A percentile compares a stretch with the other conserved stretches of the same genome.
Conservation (phyloP, 2,797 vertebrate species). For the Amazona finschi region DNA sequence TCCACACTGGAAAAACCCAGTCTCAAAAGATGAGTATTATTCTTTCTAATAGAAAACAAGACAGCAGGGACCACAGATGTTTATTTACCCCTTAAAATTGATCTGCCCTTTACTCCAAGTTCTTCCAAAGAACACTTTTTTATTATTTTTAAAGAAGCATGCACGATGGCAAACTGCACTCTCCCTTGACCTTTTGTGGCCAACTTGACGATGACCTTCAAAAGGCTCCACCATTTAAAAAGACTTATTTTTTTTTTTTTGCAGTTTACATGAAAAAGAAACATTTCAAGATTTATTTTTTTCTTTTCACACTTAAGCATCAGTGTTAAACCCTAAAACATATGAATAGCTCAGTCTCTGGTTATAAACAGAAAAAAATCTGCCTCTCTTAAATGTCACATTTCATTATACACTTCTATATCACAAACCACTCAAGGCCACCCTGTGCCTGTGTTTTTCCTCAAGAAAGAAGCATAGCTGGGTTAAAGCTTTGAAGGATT, state of each 20-base stretch:
- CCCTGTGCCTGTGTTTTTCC: neutral
- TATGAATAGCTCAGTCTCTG: neutral
- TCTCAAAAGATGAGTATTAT: constrained; percentile 36
- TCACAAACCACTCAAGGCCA: neutral
- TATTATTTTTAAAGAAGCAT: constrained; percentile 37
- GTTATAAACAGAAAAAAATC: neutral
- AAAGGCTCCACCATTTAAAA: neutral
- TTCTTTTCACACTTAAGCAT: neutral
- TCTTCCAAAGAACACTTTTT: constrained; percentile 34
- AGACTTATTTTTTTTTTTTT: neutral
- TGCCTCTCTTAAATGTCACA: neutral
- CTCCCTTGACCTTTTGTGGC: constrained; percentile 1
- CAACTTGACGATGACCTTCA: constrained; percentile 11
- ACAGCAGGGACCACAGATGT: constrained; percentile 52
- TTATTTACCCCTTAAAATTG: constrained; percentile 67
- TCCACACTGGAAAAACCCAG: neutral
- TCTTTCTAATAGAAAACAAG: constrained; percentile 55
- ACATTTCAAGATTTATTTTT: neutral
- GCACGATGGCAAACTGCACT: constrained; percentile 7
- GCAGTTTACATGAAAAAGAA: neutral
- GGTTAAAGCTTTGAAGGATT: neutral
- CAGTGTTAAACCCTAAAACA: neutral
- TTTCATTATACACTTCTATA: neutral
- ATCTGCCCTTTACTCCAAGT: constrained; percentile 43
- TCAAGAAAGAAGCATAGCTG: neutral